Evolutionary conservation across 2,888 invertebrate genomes (phyloP).

Genomic region (Oscheius onirici): DNA sequence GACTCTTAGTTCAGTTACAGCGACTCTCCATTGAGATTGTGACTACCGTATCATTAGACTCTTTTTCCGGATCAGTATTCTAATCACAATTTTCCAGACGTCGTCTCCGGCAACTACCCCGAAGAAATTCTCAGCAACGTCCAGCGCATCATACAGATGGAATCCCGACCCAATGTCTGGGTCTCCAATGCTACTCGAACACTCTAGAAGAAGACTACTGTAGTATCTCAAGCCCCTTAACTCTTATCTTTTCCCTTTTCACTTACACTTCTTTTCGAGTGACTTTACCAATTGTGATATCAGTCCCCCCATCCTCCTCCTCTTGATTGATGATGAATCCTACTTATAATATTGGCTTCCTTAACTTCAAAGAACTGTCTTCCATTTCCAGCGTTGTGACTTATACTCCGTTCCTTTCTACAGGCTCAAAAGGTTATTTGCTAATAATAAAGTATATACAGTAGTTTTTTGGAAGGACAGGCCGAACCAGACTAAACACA

Average conservation of each 20-base stretch:
- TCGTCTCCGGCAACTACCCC: conserved; percentile 86
- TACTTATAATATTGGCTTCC: conserved; percentile 6
- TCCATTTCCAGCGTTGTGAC: conserved; percentile 25
- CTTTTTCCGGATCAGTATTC: not conserved
- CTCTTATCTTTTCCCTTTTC: conserved; percentile 9
- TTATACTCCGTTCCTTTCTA: not conserved
- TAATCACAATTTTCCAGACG: conserved; percentile 72
- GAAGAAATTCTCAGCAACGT: conserved; percentile 95
- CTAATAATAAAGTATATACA: conserved; percentile 21
- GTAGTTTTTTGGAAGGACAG: not conserved
- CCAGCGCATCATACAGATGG: conserved; percentile 91
- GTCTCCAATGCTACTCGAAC: conserved; percentile 77
- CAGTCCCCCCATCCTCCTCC: not conserved
- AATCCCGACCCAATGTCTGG: conserved; percentile 96
- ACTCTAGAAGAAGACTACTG: conserved; percentile 15
- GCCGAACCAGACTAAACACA: too few relatives aligned
- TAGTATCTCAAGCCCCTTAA: not conserved
- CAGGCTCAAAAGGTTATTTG: conserved; percentile 10
- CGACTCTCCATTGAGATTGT: too few relatives aligned
- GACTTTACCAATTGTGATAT: conserved; percentile 31
- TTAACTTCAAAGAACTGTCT: not conserved
- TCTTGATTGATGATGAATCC: conserved; percentile 11
- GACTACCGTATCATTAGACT: too few relatives aligned
- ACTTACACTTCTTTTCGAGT: conserved; percentile 28
- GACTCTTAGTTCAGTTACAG: too few relatives aligned